A percentile compares a stretch with the other conserved stretches of the same genome.
Conservation (phyloP, 2,888 invertebrate genomes). For the Dinocampus coccinellae region DNA sequence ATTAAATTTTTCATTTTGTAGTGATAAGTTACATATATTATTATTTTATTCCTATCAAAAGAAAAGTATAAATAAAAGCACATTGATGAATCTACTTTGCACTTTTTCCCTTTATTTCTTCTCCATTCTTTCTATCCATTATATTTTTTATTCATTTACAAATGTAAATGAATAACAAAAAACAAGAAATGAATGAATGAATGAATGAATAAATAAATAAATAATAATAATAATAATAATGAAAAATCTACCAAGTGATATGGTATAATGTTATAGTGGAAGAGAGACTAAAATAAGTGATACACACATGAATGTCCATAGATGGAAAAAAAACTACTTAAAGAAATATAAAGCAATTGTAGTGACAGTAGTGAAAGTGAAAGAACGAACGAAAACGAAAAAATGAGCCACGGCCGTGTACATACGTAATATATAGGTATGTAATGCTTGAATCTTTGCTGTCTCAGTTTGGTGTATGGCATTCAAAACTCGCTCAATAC, state of each 20-base stretch:
- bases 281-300: background rate
- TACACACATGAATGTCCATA: background rate
- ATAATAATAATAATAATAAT: too few species aligned
- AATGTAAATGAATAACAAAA: conserved; percentile 38
- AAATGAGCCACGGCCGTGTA: background rate
- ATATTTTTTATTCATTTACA: too few species aligned
- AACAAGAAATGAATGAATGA: conserved; percentile 31
- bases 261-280: background rate
- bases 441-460: background rate
- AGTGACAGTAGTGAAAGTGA: conserved; percentile 36
- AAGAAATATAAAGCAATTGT: conserved; percentile 35
- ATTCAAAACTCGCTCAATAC: conserved; percentile 69
- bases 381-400: conserved; percentile 26
- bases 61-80: background rate
- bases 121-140: conserved; percentile 30
- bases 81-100: background rate
- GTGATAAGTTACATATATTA: background rate
- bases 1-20: background rate
- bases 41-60: conserved; percentile 13
- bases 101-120: conserved; percentile 15
- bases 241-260: too few species aligned
- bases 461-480: conserved; percentile 42
- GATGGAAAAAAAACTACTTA: conserved; percentile 39
- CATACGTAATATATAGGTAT: background rate
- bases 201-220: too few species aligned